These are phyloP conservation scores for Ectemnius lituratus DNA, from an alignment of 2,888 invertebrate genomes.

Conservation along the genomic window DNA sequence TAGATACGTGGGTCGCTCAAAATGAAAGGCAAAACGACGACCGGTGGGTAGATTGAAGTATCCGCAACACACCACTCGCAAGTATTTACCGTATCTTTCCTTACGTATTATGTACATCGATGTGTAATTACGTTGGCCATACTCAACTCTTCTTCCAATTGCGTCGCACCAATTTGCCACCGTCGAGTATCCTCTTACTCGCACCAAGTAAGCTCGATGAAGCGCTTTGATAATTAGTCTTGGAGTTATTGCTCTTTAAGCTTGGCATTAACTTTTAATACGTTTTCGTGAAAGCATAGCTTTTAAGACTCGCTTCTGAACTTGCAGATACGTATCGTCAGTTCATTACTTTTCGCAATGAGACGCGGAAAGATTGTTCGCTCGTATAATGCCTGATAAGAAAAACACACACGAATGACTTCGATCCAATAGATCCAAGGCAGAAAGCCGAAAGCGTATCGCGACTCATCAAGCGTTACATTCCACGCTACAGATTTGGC, in stretches of 20 bases:
- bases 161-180: constrained; percentile 19
- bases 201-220: constrained; percentile 24
- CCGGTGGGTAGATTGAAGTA: constrained; percentile 50
- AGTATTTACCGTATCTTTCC: constrained; percentile 29
- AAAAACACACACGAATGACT: no score
- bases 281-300: no score
- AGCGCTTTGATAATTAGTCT: not conserved
- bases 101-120: constrained; percentile 22
- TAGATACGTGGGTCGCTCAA: constrained; percentile 59
- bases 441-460: not conserved
- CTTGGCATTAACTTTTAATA: no score
- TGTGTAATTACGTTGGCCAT: constrained; percentile 63
- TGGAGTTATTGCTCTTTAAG: no score
- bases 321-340: no score
- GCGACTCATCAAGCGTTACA: constrained; percentile 12
- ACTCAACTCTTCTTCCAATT: constrained; percentile 56
- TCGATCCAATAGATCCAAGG: no score
- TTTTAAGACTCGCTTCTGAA: no score
- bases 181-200: no score
- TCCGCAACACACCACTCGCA: constrained; percentile 18
- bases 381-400: no score
- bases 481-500: constrained; percentile 40
- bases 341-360: no score
- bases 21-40: constrained; percentile 55
- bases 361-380: no score